Percentiles rank a stretch among this genome's conserved stretches.
These are phyloP conservation scores for Camelus dromedarius DNA, from an alignment of 2,113 vertebrate genomes.

Conservation along the genomic window DNA sequence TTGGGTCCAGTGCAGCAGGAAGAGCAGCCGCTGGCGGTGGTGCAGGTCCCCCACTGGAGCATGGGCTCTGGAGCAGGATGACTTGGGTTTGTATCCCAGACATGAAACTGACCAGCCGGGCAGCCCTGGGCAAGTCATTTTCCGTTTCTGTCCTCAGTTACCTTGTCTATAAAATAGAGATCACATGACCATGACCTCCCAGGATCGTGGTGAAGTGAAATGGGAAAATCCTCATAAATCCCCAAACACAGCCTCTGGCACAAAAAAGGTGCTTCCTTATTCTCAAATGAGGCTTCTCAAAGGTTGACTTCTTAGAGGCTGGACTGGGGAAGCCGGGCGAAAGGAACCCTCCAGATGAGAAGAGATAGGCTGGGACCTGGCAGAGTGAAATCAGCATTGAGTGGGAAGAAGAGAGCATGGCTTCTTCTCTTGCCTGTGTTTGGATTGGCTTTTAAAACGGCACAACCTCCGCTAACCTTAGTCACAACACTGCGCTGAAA, in stretches of 20 bases:
- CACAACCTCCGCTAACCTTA: slow-evolving; percentile 71
- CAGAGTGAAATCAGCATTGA: not conserved
- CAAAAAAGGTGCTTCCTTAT: rapidly evolving
- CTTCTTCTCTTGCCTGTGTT: slow-evolving; percentile 17
- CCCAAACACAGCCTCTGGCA: not conserved
- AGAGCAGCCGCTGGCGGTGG: no score
- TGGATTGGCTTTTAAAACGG: slow-evolving; percentile 55
- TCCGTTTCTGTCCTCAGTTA: not conserved
- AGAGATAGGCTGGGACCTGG: not conserved
- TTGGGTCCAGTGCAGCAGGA: rapidly evolving
- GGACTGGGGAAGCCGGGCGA: not conserved
- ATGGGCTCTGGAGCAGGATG: not conserved
- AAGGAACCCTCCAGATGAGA: not conserved
- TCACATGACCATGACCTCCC: not conserved
- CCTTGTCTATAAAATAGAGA: not conserved
- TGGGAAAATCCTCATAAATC: not conserved
- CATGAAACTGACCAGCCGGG: not conserved
- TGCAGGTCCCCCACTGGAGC: not conserved
- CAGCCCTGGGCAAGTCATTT: not conserved
- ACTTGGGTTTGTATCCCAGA: not conserved
- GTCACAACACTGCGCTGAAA: slow-evolving; percentile 72
- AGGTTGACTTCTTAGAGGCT: no score
- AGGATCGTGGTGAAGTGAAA: not conserved
- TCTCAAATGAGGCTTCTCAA: not conserved
- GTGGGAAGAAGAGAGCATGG: rapidly evolving